Evolutionary conservation across 1,140 invertebrate species (phyloP).

Genomic region (Orchestia grillus): DNA sequence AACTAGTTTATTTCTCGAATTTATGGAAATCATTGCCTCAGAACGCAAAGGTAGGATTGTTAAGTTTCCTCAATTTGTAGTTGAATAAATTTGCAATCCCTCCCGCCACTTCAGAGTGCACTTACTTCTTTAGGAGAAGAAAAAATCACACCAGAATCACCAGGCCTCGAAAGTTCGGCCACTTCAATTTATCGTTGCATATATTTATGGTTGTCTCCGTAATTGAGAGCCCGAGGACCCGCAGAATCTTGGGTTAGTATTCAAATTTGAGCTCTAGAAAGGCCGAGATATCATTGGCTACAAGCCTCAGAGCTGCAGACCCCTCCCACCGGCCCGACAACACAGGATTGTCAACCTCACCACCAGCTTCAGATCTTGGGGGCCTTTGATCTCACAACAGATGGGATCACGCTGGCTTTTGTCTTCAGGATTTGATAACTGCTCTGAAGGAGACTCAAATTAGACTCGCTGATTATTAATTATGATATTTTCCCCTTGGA

Average conservation of each 20-base stretch:
- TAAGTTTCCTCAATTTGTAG: background rate
- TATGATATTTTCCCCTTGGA: background rate
- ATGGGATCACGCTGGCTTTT: constrained; percentile 11
- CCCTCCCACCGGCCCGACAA: background rate
- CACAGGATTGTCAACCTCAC: background rate
- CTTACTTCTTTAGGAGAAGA: background rate
- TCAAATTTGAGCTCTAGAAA: constrained; percentile 2
- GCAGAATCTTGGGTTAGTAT: constrained; percentile 29
- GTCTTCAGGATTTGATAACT: background rate
- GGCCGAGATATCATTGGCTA: background rate
- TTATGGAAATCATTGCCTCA: background rate
- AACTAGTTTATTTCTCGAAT: background rate
- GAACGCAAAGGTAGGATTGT: background rate
- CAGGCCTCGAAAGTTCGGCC: background rate
- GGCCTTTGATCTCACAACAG: background rate
- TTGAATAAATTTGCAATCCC: background rate
- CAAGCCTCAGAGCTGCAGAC: background rate
- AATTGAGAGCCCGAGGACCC: constrained; percentile 1
- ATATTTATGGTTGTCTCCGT: constrained; percentile 8
- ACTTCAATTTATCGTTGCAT: constrained; percentile 1
- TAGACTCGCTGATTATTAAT: background rate
- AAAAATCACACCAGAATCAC: background rate
- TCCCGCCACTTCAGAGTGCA: background rate
- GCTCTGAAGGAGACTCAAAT: background rate
- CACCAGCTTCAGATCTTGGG: background rate